Base-by-base conservation (phyloP, 1,140 invertebrate genomes). In the Nasonia longicornis region DNA sequence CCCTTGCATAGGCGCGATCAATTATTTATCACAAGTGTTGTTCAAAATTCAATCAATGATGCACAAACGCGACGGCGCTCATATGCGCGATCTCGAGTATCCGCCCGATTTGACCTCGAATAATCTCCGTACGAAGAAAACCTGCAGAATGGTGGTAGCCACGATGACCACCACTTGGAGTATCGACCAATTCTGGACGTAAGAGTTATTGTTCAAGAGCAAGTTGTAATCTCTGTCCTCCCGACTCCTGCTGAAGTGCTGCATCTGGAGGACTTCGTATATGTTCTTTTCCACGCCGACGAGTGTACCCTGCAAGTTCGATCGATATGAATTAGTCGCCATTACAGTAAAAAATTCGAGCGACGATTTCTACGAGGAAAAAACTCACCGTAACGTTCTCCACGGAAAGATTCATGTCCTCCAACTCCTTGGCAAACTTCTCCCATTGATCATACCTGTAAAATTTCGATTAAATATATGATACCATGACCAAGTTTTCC, bases 361-460 rank as follows among this genome's bases (percentile, higher is more conserved):
- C 67, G 29, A 52, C 14, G 45, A 26, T 63, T 48, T 52, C 29
- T 66, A 45, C 58, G 16, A 72, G 70, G 45, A 69, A 69, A 67
- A 31, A 67, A 3, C 92, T 93, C 91, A 96, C 95, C 31, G 97
- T 98, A 87, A 98, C 98, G 89, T 98, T 98, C 79, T 95, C 93
- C 74, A 98, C 97, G 84, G 96, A 95, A 82, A 98, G 91, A 87
- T 98, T 95, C 76, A 97, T 87, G 63, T 96, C 95, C 88, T 97
- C 95, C 6, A 99, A 92, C 92, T 98, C 97, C 87, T 97, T 95
- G 0, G 96, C 93, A 86, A 96, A 98, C 87, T 96, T 94, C 84
- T 97, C 96, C 98, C 98, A 99, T 87, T 97, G 94, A 87, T 98
- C 96, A 86, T 98, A 97, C 52, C 94, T 94, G 48, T 77, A 26